phyloP scores from a whole-genome alignment of 2,888 invertebrate species.

The Caenorhabditis uteleia region DNA sequence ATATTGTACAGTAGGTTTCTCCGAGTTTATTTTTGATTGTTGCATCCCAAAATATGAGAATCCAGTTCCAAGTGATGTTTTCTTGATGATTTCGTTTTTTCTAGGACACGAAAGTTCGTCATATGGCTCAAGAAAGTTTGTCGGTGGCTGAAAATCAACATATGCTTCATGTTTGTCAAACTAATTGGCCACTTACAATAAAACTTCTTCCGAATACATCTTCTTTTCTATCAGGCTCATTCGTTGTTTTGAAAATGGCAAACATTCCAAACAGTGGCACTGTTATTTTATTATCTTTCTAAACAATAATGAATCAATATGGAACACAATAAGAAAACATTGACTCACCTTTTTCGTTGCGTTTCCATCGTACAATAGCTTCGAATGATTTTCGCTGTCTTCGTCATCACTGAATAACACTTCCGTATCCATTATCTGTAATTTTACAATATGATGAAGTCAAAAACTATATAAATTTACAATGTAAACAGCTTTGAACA shows the following conservation, averaged over 20 bases:
- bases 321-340: not conserved
- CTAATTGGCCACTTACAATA: not conserved
- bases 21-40: conserved; percentile 4
- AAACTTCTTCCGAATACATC: conserved; percentile 14
- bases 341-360: not conserved
- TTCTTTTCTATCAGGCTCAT: conserved; percentile 9
- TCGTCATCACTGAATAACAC: conserved; percentile 39
- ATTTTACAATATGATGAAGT: too few species aligned
- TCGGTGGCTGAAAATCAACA: conserved; percentile 1
- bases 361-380: conserved; percentile 6
- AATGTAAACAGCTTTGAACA: too few species aligned
- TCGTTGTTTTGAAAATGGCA: conserved; percentile 1
- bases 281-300: conserved; percentile 10
- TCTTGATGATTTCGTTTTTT: conserved; percentile 3
- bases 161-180: not conserved
- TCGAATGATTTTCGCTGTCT: conserved; percentile 17
- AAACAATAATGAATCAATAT: not conserved
- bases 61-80: not conserved
- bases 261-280: conserved; percentile 26
- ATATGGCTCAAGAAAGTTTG: conserved; percentile 15
- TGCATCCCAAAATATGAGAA: conserved; percentile 29
- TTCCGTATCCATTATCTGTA: too few species aligned
- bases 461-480: too few species aligned
- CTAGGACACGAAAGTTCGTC: not conserved
- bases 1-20: not conserved